Evolutionary conservation across 2,113 vertebrate genomes (phyloP).

Genomic region (Gasterosteus nipponicus): DNA sequence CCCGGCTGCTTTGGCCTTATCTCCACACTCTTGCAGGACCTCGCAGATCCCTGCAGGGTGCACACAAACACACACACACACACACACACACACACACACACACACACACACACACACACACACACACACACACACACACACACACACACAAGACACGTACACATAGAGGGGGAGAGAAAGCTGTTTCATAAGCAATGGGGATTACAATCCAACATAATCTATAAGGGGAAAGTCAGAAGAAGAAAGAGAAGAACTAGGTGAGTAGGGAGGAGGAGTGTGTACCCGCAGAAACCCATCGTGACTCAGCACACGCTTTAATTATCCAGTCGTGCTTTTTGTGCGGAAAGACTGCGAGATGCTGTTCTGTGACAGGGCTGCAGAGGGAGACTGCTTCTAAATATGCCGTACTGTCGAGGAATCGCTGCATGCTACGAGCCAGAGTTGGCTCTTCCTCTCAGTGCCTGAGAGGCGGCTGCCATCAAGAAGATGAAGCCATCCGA

Average conservation of each 20-base stretch:
- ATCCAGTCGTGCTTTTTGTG: conserved; percentile 13
- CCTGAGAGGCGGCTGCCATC: conserved; percentile 26
- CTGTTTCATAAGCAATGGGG: conserved; percentile 36
- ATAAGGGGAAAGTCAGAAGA: background rate
- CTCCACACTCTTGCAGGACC: conserved; percentile 88
- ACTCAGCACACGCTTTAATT: conserved; percentile 23
- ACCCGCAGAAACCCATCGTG: conserved; percentile 11
- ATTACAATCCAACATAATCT: conserved; percentile 26
- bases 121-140: conserved; percentile 11
- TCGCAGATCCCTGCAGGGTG: conserved; percentile 84
- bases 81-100: conserved; percentile 11
- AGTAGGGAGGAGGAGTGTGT: background rate
- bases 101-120: conserved; percentile 6
- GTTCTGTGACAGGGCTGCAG: conserved; percentile 22
- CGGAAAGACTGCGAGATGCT: conserved; percentile 1
- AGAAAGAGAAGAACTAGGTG: background rate
- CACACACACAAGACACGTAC: background rate
- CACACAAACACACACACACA: conserved; percentile 22
- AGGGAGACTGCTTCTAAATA: conserved; percentile 13
- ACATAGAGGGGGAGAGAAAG: background rate
- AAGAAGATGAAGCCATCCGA: conserved; percentile 31
- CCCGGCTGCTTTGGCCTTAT: conserved; percentile 84
- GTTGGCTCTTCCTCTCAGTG: conserved; percentile 26
- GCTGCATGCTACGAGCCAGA: conserved; percentile 40
- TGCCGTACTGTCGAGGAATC: conserved; percentile 39